These are phyloP conservation scores for Erynnis tages DNA, from an alignment of 2,888 invertebrate genomes.

Conservation along the genomic window DNA sequence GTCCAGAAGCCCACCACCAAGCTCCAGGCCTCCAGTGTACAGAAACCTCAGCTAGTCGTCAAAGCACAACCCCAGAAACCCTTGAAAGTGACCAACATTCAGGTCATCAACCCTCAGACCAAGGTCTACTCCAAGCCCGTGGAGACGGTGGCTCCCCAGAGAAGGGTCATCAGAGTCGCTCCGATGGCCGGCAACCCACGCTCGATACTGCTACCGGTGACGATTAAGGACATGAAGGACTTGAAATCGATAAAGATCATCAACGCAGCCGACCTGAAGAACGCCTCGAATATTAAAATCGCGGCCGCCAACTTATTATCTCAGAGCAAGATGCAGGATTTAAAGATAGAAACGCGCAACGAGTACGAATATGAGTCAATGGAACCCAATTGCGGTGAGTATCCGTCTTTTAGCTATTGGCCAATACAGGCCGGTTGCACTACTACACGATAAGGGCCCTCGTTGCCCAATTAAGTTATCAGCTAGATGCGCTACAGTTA, in stretches of 20 bases:
- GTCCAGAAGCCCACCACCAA: slow-evolving; percentile 65
- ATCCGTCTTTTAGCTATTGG: neutral
- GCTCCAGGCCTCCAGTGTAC: slow-evolving; percentile 45
- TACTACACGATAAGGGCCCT: too few species aligned
- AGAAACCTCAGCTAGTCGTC: slow-evolving; percentile 69
- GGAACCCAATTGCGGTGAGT: slow-evolving; percentile 33
- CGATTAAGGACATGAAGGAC: slow-evolving; percentile 86
- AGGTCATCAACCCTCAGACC: slow-evolving; percentile 62
- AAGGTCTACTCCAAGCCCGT: slow-evolving; percentile 75
- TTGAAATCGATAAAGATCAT: slow-evolving; percentile 87
- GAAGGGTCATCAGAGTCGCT: slow-evolving; percentile 68
- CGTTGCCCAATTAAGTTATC: too few species aligned
- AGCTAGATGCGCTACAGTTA: too few species aligned
- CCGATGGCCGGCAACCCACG: slow-evolving; percentile 80
- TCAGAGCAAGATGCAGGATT: slow-evolving; percentile 68
- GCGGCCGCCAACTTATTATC: slow-evolving; percentile 75
- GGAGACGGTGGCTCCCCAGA: slow-evolving; percentile 66
- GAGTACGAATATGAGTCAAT: slow-evolving; percentile 67
- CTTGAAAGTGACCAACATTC: slow-evolving; percentile 69
- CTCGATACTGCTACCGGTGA: slow-evolving; percentile 87
- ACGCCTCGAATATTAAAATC: slow-evolving; percentile 77
- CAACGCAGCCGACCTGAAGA: slow-evolving; percentile 82
- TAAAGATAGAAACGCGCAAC: slow-evolving; percentile 58
- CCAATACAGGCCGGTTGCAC: too few species aligned
- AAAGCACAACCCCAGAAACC: slow-evolving; percentile 73